Evolutionary conservation across 2,888 invertebrate genomes (phyloP).

Genomic region (Geotrupes spiniger): DNA sequence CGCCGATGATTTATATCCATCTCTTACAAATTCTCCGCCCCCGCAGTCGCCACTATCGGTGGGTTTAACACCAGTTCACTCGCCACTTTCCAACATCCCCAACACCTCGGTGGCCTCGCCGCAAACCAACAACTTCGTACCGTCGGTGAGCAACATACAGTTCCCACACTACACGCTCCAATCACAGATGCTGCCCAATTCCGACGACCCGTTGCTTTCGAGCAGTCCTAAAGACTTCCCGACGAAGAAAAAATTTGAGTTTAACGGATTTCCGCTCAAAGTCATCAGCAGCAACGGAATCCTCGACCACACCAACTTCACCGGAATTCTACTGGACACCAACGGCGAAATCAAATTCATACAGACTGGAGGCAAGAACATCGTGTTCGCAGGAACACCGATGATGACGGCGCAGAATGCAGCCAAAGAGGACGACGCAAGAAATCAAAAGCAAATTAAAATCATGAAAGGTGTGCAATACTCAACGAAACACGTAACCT

Average conservation of each 20-base stretch:
- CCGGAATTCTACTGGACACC: constrained; percentile 60
- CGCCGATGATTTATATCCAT: constrained; percentile 53
- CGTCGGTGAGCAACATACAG: constrained; percentile 47
- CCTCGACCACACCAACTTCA: constrained; percentile 56
- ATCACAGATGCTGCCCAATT: constrained; percentile 84
- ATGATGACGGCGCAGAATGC: constrained; percentile 35
- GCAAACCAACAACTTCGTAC: constrained; percentile 46
- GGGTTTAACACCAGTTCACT: constrained; percentile 57
- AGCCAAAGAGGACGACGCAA: constrained; percentile 25
- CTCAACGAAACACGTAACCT: constrained; percentile 39
- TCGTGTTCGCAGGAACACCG: constrained; percentile 42
- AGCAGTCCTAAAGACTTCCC: constrained; percentile 80
- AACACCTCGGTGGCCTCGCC: constrained; percentile 42
- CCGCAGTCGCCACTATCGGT: constrained; percentile 59
- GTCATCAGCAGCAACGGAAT: constrained; percentile 56
- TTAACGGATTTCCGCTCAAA: constrained; percentile 55
- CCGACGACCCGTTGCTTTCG: constrained; percentile 79
- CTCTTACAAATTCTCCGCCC: constrained; percentile 55
- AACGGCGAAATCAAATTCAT: constrained; percentile 63
- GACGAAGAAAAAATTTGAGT: constrained; percentile 56
- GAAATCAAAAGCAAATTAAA: constrained; percentile 22
- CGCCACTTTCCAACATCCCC: constrained; percentile 48
- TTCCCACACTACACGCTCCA: constrained; percentile 58
- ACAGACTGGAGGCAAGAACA: constrained; percentile 54
- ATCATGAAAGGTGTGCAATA: constrained; percentile 23